Conservation (phyloP, 2,113 vertebrate species). For the Myotis yumanensis region DNA sequence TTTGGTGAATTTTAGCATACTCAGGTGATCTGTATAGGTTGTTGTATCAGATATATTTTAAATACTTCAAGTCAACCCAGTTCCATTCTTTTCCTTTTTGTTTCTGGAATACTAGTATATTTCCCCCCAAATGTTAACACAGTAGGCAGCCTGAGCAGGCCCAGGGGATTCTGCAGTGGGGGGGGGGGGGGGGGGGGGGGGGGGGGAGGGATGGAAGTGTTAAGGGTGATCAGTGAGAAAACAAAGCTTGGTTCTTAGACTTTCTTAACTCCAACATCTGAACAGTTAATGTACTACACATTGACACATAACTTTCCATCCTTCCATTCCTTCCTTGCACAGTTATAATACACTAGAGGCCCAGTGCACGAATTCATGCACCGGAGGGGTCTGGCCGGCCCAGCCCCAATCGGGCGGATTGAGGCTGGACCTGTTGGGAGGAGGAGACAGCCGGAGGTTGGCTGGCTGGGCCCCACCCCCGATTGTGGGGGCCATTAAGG, state of each 20-base stretch:
- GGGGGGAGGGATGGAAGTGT: not conserved
- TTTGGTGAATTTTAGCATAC: not conserved
- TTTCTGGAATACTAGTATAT: not conserved
- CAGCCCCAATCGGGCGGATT: too few relatives aligned
- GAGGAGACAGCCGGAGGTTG: too few relatives aligned
- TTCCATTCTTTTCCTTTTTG: not conserved
- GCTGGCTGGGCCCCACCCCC: too few relatives aligned
- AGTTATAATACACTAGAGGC: not conserved
- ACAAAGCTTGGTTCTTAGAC: not conserved
- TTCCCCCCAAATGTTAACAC: not conserved
- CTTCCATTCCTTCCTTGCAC: not conserved
- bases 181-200: not conserved
- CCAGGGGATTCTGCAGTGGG: not conserved
- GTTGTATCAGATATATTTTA: not conserved
- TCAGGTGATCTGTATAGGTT: not conserved
- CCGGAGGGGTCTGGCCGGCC: too few relatives aligned
- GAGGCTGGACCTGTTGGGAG: too few relatives aligned
- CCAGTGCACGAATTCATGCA: too few relatives aligned
- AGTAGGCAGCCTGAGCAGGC: not conserved
- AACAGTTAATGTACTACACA: not conserved
- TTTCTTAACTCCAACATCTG: not conserved
- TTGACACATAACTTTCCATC: not conserved
- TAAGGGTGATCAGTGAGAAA: not conserved
- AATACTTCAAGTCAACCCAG: not conserved
- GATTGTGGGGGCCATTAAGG: too few relatives aligned